A percentile compares a stretch with the other conserved stretches of the same genome.
phyloP scores from a whole-genome alignment of 2,888 invertebrate species.

The Xestia sexstrigata region DNA sequence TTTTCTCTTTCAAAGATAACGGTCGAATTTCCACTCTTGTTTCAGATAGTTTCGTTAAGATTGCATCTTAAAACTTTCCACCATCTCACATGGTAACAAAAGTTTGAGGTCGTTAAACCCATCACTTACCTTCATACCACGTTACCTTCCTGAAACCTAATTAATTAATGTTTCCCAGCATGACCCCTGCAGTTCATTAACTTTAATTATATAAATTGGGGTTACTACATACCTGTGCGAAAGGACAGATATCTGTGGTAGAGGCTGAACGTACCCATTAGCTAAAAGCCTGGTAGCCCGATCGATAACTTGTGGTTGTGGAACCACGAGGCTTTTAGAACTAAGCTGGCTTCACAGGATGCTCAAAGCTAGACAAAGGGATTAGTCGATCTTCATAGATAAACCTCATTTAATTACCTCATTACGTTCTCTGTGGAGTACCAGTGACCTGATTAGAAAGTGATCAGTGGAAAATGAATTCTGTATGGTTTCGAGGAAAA shows the following conservation, averaged over 20 bases:
- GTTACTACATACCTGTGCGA: not conserved
- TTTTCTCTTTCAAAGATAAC: not conserved
- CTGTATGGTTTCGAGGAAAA: not conserved
- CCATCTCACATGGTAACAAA: not conserved
- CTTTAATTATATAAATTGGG: slow-evolving; percentile 25
- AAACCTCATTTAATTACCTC: not conserved
- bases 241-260: slow-evolving; percentile 20
- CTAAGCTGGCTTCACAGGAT: not conserved
- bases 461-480: not conserved
- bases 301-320: slow-evolving; percentile 5
- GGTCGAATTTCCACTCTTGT: not conserved
- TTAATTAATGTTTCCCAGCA: not conserved
- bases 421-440: no score
- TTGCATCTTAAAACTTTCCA: not conserved
- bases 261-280: slow-evolving; percentile 24
- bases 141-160: slow-evolving; percentile 11
- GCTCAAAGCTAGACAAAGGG: not conserved
- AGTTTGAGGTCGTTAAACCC: slow-evolving; percentile 16
- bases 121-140: slow-evolving; percentile 2
- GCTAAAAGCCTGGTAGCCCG: slow-evolving; percentile 27
- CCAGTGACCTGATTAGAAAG: not conserved
- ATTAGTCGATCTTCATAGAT: not conserved
- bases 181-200: slow-evolving; percentile 7
- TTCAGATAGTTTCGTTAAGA: not conserved
- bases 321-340: not conserved